Evolutionary conservation across 2,797 vertebrate species (phyloP), one percentile per base, ranked within the genome.

Genomic region (Melanotaenia pygmaea): DNA sequence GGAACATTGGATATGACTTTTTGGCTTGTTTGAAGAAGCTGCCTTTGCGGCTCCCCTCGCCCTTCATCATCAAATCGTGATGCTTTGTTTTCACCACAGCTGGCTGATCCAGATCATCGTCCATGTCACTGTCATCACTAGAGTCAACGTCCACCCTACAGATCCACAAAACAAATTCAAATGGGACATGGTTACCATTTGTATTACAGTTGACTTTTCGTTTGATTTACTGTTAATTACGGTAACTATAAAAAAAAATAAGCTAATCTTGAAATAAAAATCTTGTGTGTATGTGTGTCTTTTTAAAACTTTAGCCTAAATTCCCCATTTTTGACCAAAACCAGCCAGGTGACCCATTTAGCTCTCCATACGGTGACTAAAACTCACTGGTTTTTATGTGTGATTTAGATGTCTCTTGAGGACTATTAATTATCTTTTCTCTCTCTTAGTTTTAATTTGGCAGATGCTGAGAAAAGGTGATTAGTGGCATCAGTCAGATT

Each of bases 11-110:
- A 16, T 99, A 99, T 3, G 97, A 97, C 81, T 99, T 99, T 80
- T 99, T 99, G 35, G 98, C 98, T 86, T 99, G 98, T 88, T 99
- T 99, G 94, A 99, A 99, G 93, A 99, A 99, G 64, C 98, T 96
- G 83, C 98, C 98, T 87, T 99, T 99, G 10, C 97, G 95, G 80
- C 89, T 96, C 0, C 98, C 97, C 91, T 99, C 98, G 0, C 95
- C 95, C 89, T 99, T 99, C 98, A 99, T 99, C 98, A 99, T 99
- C 89, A 99, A 90, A 90, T 99, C 98, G 5, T 95, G 95, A 57
- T 99, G 97, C 87, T 99, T 99, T 38, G 93, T 95, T 92, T 99
- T 99, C 67, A 96, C 95, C 0, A 88, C 85, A 0, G 94, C 93
- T 0, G 96, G 96, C 83, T 98, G 97, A 91, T 99, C 98, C 61